phyloP scores from a whole-genome alignment of 2,113 vertebrate genomes.

The Morone saxatilis region DNA sequence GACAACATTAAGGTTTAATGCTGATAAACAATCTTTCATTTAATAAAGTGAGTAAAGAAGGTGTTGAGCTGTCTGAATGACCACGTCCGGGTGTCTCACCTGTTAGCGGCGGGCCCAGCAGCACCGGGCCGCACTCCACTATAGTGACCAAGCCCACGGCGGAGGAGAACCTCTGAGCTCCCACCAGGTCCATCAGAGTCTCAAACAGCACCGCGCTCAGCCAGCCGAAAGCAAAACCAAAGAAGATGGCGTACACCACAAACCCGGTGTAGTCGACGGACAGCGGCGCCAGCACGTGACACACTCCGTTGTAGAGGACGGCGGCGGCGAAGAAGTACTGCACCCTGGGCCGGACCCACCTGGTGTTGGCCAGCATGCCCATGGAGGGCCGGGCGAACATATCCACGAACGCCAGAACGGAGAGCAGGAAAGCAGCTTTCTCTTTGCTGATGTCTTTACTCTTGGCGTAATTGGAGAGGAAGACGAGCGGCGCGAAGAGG shows the following conservation, averaged over 20 bases:
- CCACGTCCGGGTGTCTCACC: constrained; percentile 79
- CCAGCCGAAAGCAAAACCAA: constrained; percentile 97
- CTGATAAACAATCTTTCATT: no score
- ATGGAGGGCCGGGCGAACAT: constrained; percentile 99
- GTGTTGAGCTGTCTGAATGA: no score
- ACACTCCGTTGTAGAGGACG: constrained; percentile 91
- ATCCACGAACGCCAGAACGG: constrained; percentile 94
- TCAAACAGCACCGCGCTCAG: constrained; percentile 95
- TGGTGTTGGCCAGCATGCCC: constrained; percentile 96
- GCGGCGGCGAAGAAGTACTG: constrained; percentile 95
- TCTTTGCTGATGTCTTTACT: constrained; percentile 90
- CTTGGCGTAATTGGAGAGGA: constrained; percentile 96
- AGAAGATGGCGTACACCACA: constrained; percentile 93
- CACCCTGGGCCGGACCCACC: constrained; percentile 91
- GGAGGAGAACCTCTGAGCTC: constrained; percentile 93
- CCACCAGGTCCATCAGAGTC: constrained; percentile 97
- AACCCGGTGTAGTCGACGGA: constrained; percentile 88
- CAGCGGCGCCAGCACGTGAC: constrained; percentile 90
- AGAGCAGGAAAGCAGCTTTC: constrained; percentile 93
- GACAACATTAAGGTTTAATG: not conserved
- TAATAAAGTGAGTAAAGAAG: no score
- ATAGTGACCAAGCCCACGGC: constrained; percentile 97
- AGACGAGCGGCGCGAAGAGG: constrained; percentile 94
- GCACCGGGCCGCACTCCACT: constrained; percentile 94
- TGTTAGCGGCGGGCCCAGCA: constrained; percentile 94